Base-by-base conservation (phyloP, 2,888 invertebrate genomes). In the Megalurothrips usitatus region DNA sequence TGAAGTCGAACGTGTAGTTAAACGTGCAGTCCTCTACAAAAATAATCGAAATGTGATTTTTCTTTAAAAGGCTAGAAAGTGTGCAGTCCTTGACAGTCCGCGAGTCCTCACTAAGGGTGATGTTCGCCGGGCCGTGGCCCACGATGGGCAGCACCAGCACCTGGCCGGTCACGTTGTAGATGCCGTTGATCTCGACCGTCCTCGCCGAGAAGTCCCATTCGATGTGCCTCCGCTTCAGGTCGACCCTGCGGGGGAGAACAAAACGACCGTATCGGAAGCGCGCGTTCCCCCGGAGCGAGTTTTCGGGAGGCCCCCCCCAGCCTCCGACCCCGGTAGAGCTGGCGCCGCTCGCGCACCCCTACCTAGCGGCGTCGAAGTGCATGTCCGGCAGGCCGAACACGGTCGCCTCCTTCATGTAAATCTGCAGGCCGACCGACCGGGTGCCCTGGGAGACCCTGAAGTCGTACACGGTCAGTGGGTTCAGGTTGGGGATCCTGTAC, bases 1-100 rank as follows among this genome's bases (percentile, higher is more conserved):
- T 82, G 84, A 84, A 84, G 80, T 85, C 84, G 80, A 84, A 85
- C 79, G 83, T 84, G 82, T 85, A 85, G 19, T 84, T 84, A 23
- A 84, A 84, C 63, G 84, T 83, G 43, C 85, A 81, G 48, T 85
- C 82, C 26, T 84, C 85, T 85, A 82, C 52, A 83, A 83, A 63
- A 34, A 80, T 81, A n/a, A 28, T 14, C n/a, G 3, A 43, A 43
- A 43, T 6, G 6, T 4, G 3, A 43, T 4, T 6, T 4, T 43
- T 43, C 3, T 43, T 43, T 43, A 43, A 43, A 43, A 43, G 34
- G 6, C 2, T 4, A 43, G 34, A 43, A 43, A 4, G 34, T 4
- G 34, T 2, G 6, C n/a, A 14, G 58, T 2, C 14, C 58, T 17
- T 43, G 34, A 58, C n/a, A n/a, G n/a, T n/a, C n/a, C n/a, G n/a